Percentiles rank a stretch among this genome's conserved stretches.
Conservation (phyloP, 1,140 invertebrate species). For the Bombus terrestris region DNA sequence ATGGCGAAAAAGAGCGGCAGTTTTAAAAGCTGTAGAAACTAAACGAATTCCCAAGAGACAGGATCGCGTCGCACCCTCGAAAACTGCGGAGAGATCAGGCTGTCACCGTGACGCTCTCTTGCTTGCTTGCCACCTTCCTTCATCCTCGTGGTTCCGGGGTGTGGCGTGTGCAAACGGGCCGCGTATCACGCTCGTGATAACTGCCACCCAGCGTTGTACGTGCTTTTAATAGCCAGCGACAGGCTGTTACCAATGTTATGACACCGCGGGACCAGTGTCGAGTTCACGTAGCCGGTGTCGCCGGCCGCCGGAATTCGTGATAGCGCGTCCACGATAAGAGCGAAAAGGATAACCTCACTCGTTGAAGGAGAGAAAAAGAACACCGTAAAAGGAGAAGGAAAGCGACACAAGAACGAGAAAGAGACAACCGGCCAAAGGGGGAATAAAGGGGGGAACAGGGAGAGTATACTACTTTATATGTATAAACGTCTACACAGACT, state of each 20-base stretch:
- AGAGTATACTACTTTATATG: not conserved
- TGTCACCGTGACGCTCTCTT: not conserved
- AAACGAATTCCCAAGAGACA: not conserved
- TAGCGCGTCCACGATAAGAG: conserved; percentile 55
- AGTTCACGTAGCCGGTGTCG: conserved; percentile 45
- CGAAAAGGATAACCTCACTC: conserved; percentile 1
- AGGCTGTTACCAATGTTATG: conserved; percentile 52
- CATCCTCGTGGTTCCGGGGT: conserved; percentile 12
- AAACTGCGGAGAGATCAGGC: not conserved
- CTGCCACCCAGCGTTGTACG: not conserved
- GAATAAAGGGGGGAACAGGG: not conserved
- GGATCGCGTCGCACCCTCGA: not conserved
- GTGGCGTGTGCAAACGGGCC: conserved; percentile 19
- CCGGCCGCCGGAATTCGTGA: conserved; percentile 59
- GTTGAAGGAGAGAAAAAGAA: conserved; percentile 14
- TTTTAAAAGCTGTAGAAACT: not conserved
- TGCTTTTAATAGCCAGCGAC: conserved; percentile 44
- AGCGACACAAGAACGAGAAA: conserved; percentile 5
- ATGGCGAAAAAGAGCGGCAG: not conserved
- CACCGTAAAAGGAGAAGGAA: conserved; percentile 25
- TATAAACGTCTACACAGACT: not conserved
- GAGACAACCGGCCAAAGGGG: not conserved
- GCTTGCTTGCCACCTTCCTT: not conserved
- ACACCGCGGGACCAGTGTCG: conserved; percentile 37
- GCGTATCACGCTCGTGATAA: conserved; percentile 1